Evolutionary conservation across 37 sponge, comb jelly and placozoan genomes (phyloP), one percentile per base, ranked within the genome.

Genomic region (Ephydatia muelleri): DNA sequence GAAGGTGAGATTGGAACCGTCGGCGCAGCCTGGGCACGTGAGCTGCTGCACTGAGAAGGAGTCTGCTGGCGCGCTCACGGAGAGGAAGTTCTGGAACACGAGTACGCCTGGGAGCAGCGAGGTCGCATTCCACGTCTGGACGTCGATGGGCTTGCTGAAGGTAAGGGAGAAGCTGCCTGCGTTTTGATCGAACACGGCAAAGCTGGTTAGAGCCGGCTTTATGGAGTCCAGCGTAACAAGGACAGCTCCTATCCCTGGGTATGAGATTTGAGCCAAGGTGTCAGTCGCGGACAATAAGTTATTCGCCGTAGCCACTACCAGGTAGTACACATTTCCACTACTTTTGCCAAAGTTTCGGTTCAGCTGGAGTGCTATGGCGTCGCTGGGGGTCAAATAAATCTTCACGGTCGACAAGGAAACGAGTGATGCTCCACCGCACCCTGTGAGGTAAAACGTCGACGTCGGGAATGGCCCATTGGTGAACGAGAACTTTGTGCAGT

Each of bases 101-200:
- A 95, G 83, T n/a, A 71, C 73, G 13, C 40, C 79, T 5, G 90
- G 79, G 12, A 76, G 29, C 19, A 36, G 38, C 29, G 81, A 28
- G 5, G 90, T 39, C 34, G 79, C 31, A 22, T 77, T 84, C 43
- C 43, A 43, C 43, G 43, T 43, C 43, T 43, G 43, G 38, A 70
- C 76, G 70, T 89, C 73, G 48, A 95, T 66, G 27, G 95, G 95
- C 85, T 95, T 93, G 71, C 75, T 49, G 72, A 89, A 95, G 3
- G 16, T 30, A 33, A 95, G 34, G 3, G 77, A 89, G 36, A 95
- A 83, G 30, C 39, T 37, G 13, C 95, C 95, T 1, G 80, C 30
- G 69, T 95, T 80, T 2, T 92, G 67, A 49, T 95, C 95, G 72
- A 95, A 92, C 4, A 38, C 49, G n/a, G 12, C 29, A 74, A 92